phyloP scores from a whole-genome alignment of 2,797 vertebrate species.

The Fundulus diaphanus region DNA sequence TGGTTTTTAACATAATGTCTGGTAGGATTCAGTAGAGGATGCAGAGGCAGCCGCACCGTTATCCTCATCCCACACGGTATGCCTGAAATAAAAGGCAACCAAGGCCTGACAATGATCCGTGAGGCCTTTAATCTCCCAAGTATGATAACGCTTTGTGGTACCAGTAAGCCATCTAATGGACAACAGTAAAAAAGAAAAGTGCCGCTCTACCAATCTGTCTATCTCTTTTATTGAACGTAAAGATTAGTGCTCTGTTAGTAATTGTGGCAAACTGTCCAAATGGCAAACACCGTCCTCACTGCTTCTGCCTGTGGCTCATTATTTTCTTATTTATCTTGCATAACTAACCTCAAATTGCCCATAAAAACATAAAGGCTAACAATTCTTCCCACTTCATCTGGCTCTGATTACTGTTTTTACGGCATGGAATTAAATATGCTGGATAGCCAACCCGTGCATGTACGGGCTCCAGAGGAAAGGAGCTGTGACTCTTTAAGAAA shows the following conservation, averaged over 20 bases:
- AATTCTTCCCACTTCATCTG: slow-evolving; percentile 82
- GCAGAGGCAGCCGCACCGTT: slow-evolving; percentile 46
- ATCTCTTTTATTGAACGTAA: slow-evolving; percentile 37
- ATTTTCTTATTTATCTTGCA: slow-evolving; percentile 78
- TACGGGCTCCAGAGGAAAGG: slow-evolving; percentile 64
- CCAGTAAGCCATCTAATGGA: slow-evolving; percentile 85
- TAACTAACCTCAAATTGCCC: slow-evolving; percentile 85
- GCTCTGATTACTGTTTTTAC: slow-evolving; percentile 84
- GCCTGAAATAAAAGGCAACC: slow-evolving; percentile 55
- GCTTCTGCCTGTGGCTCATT: slow-evolving; percentile 68
- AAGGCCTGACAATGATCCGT: slow-evolving; percentile 66
- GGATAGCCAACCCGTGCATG: slow-evolving; percentile 71
- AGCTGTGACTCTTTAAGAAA: slow-evolving; percentile 65
- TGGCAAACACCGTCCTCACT: slow-evolving; percentile 57
- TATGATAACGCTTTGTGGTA: slow-evolving; percentile 59
- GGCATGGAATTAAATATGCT: slow-evolving; percentile 80
- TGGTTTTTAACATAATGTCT: neutral
- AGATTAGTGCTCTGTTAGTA: slow-evolving; percentile 47
- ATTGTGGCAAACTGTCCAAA: slow-evolving; percentile 53
- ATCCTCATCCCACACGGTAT: slow-evolving; percentile 67
- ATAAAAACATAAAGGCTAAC: slow-evolving; percentile 78
- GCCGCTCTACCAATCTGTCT: slow-evolving; percentile 14
- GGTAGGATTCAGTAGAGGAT: neutral
- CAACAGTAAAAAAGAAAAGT: slow-evolving; percentile 67
- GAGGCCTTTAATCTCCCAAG: slow-evolving; percentile 39